Conservation (phyloP, 2,888 invertebrate genomes). For the Abrostola tripartita region DNA sequence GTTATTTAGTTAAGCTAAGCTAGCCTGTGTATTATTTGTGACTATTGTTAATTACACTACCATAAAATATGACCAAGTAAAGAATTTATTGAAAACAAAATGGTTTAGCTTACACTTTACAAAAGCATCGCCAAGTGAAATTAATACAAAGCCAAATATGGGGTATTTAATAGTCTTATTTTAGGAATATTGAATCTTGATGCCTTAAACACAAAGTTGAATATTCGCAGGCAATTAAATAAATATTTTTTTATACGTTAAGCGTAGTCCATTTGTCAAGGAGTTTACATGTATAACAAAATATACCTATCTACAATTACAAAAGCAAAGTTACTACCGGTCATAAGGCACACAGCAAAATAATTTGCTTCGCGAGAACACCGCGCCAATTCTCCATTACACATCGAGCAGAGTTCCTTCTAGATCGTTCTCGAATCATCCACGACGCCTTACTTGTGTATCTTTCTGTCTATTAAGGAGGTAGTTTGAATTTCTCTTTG, state of each 20-base stretch:
- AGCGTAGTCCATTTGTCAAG: no score
- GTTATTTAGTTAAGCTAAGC: not conserved
- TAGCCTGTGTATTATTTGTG: not conserved
- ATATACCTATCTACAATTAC: no score
- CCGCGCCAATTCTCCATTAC: conserved; percentile 44
- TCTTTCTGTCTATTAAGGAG: conserved; percentile 83
- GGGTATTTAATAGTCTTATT: no score
- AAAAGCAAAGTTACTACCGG: conserved; percentile 12
- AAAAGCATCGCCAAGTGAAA: no score
- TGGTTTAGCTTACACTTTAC: no score
- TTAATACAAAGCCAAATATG: no score
- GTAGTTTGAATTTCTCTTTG: conserved; percentile 81
- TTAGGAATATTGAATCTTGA: no score
- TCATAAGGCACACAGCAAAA: conserved; percentile 36
- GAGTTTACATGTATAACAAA: no score
- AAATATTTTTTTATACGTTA: no score
- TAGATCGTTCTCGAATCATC: conserved; percentile 81
- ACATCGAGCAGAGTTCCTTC: conserved; percentile 70
- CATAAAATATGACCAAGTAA: conserved; percentile 3
- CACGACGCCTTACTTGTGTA: conserved; percentile 87
- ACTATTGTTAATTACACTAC: not conserved
- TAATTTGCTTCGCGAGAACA: conserved; percentile 47
- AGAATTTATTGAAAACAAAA: not conserved
- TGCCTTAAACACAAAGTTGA: no score
- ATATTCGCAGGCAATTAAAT: no score